phyloP scores from a whole-genome alignment of 2,797 vertebrate genomes.

The Muscicapa striata region DNA sequence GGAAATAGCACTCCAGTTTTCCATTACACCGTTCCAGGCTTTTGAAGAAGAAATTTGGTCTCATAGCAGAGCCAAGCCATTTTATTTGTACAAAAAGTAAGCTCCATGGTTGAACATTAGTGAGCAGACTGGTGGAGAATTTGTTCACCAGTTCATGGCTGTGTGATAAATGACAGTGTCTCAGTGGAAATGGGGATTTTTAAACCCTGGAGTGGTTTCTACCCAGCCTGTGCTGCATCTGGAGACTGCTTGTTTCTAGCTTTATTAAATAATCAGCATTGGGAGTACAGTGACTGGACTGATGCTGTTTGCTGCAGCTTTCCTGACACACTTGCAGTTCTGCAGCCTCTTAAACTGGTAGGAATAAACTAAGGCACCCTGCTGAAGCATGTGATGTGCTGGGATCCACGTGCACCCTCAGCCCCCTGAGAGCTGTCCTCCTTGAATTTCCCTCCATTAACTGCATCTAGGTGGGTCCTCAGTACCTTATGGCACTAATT shows the following conservation, averaged over 20 bases:
- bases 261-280: not conserved
- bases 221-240: not conserved
- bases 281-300: not conserved
- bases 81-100: not conserved
- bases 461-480: not conserved
- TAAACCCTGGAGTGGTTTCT: not conserved
- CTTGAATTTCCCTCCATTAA: not conserved
- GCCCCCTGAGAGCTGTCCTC: not conserved
- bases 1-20: conserved; percentile 2
- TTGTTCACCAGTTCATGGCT: not conserved
- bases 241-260: not conserved
- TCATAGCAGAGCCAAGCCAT: not conserved
- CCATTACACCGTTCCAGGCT: not conserved
- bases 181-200: not conserved
- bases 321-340: conserved; percentile 2
- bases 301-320: not conserved
- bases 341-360: not conserved
- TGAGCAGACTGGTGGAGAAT: not conserved
- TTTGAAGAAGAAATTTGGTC: conserved; percentile 5
- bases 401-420: not conserved
- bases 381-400: not conserved
- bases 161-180: not conserved
- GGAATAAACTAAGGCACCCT: not conserved
- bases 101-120: not conserved
- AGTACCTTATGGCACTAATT: not conserved